Percentiles rank a stretch among this genome's conserved stretches.
These are phyloP conservation scores for Himalopsyche tibetana DNA, from an alignment of 2,888 invertebrate genomes.

Conservation along the genomic window DNA sequence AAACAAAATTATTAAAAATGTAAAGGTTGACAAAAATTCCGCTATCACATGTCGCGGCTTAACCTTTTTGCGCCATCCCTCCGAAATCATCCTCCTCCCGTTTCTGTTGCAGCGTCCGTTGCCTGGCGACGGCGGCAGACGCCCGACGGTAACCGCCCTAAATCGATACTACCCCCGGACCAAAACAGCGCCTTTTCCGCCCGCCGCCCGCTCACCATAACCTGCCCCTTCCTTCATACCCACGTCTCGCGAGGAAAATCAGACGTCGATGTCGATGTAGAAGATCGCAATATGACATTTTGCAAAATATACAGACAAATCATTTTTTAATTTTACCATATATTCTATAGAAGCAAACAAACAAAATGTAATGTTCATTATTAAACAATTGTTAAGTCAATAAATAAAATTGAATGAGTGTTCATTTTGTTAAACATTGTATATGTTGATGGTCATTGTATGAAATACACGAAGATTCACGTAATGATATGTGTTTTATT, in stretches of 20 bases:
- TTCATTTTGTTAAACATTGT: too few species aligned
- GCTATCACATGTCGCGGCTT: background rate
- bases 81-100: background rate
- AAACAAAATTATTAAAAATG: too few species aligned
- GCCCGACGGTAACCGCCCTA: slow-evolving; percentile 26
- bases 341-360: too few species aligned
- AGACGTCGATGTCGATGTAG: background rate
- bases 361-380: too few species aligned
- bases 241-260: slow-evolving; percentile 26
- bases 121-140: slow-evolving; percentile 15
- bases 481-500: too few species aligned
- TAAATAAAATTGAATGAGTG: too few species aligned
- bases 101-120: slow-evolving; percentile 12
- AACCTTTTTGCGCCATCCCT: slow-evolving; percentile 4
- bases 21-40: too few species aligned
- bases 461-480: too few species aligned
- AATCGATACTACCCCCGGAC: slow-evolving; percentile 34
- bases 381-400: too few species aligned
- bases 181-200: slow-evolving; percentile 25
- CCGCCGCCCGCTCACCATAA: slow-evolving; percentile 4
- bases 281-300: background rate
- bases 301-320: too few species aligned
- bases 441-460: too few species aligned
- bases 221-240: background rate
- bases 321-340: too few species aligned